Evolutionary conservation across 2,888 invertebrate species (phyloP), one percentile per base, ranked within the genome.

Genomic region (Chloromyia formosa): DNA sequence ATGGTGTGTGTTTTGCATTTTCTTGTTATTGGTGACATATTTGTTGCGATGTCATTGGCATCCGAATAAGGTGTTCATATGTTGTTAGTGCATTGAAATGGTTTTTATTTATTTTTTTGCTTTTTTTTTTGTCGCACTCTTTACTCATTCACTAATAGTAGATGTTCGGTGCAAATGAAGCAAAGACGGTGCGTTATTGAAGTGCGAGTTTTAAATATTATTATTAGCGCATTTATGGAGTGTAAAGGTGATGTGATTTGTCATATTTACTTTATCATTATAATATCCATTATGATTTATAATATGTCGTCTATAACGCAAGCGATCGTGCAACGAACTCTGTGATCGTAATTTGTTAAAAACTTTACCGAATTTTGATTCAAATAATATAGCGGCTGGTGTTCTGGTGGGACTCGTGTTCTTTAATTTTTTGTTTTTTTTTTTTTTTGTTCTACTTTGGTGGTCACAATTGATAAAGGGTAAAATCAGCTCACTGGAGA

Each of bases 141-240:
- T 35, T 35, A 35, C 7, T 35, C 27, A 7, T 7, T 35, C 2
- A 35, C 27, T 35, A 35, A 35, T 35, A 35, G 27, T 35, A 35
- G 27, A 35, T 35, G 27, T 35, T 58, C 9, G 12, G 66, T 66
- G 66, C 23, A 22, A 20, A 66, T 66, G 49, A 22, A 66, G 22
- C 45, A 20, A 66, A 35, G 14, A 14, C 10, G 61, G 10, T 61
- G 2, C 14, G 5, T 14, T n/a, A 53, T n/a, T 62, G 20, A 40
- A 66, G 66, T 66, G 45, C 66, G 49, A 49, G 42, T 61, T 45
- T 49, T 49, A 49, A 18, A 20, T 56, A 35, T 16, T 16, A 49
- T 35, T 49, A 66, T 45, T 49, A 49, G 66, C 49, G 66, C 66
- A 66, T 66, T 20, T 66, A 45, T 66, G 66, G 49, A 42, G 49